Conservation (phyloP, 2,888 invertebrate species). For the Hirtodrosophila confusa region DNA sequence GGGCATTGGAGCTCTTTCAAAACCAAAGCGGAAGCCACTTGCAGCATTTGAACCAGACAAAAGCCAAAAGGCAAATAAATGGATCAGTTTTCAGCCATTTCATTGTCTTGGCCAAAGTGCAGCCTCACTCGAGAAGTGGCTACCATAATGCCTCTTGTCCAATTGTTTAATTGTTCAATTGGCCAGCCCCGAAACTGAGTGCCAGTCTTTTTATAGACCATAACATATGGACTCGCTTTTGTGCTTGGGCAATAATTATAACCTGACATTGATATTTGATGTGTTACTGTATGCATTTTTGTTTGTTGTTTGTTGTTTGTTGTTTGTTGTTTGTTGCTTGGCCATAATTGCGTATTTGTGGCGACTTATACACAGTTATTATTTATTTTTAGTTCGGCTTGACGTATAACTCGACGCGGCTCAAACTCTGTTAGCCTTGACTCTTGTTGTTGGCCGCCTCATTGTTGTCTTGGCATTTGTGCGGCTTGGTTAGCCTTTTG, state of each 20-base stretch:
- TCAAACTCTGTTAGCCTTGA: slow-evolving; percentile 59
- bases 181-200: neutral
- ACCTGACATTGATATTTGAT: slow-evolving; percentile 53
- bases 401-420: slow-evolving; percentile 32
- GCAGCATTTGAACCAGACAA: slow-evolving; percentile 1
- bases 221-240: slow-evolving; percentile 25
- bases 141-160: too few relatives aligned
- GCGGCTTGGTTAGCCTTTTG: slow-evolving; percentile 42
- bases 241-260: slow-evolving; percentile 37
- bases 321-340: slow-evolving; percentile 40
- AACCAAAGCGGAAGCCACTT: slow-evolving; percentile 53
- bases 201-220: slow-evolving; percentile 14
- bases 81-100: slow-evolving; percentile 34
- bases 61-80: slow-evolving; percentile 33
- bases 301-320: slow-evolving; percentile 49
- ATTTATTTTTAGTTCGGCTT: slow-evolving; percentile 68
- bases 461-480: slow-evolving; percentile 38
- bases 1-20: slow-evolving; percentile 17
- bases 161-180: slow-evolving; percentile 27
- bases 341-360: slow-evolving; percentile 63
- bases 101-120: slow-evolving; percentile 47
- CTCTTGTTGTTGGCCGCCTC: slow-evolving; percentile 46
- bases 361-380: slow-evolving; percentile 66
- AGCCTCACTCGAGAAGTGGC: slow-evolving; percentile 13
- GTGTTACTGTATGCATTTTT: slow-evolving; percentile 67